phyloP scores from a whole-genome alignment of 2,113 vertebrate species.

The Apteryx owenii region DNA sequence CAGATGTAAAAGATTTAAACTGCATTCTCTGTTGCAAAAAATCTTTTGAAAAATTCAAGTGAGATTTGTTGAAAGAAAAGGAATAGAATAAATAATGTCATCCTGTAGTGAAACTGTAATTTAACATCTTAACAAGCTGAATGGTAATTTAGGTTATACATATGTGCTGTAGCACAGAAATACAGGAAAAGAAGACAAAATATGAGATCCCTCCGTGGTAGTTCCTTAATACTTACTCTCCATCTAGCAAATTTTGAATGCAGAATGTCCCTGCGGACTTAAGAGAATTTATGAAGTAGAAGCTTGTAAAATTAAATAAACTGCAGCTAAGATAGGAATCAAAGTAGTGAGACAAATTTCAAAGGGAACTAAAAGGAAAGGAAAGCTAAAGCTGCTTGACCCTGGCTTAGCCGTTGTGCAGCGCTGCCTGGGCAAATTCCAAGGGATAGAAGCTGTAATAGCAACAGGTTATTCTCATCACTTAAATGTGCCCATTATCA shows the following conservation, averaged over 20 bases:
- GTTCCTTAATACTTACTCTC: background rate
- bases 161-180: background rate
- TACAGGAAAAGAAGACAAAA: background rate
- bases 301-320: background rate
- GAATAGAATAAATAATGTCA: background rate
- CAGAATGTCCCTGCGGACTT: background rate
- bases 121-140: background rate
- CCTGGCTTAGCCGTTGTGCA: background rate
- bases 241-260: background rate
- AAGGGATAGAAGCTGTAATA: background rate
- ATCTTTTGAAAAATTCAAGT: background rate
- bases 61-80: background rate
- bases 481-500: background rate
- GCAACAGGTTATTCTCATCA: background rate
- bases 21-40: background rate
- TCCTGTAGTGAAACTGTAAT: background rate
- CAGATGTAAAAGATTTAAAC: background rate
- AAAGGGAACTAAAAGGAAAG: background rate
- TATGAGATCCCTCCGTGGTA: background rate
- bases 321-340: background rate
- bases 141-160: background rate
- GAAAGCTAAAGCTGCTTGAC: background rate
- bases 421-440: background rate
- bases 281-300: slow-evolving; percentile 19
- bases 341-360: background rate